phyloP scores from a whole-genome alignment of 2,113 vertebrate genomes.

The Gila orcuttii region DNA sequence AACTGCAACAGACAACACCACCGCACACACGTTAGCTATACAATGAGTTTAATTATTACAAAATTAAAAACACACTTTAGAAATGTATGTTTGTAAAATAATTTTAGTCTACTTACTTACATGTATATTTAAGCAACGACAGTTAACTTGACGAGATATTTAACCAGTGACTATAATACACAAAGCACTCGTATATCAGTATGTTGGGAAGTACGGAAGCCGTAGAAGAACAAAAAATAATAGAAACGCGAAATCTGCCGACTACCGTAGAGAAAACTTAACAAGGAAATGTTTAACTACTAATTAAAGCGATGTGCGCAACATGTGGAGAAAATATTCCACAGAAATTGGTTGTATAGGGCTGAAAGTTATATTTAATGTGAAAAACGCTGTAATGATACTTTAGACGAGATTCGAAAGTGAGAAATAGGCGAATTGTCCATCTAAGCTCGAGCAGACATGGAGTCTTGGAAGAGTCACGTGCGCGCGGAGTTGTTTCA shows the following conservation, averaged over 20 bases:
- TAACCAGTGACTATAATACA: background rate
- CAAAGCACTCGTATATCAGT: background rate
- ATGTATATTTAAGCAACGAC: background rate
- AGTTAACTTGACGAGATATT: background rate
- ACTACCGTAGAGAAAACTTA: background rate
- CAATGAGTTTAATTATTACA: background rate
- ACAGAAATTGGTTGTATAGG: background rate
- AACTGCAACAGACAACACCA: background rate
- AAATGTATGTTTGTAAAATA: background rate
- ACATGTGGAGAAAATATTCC: background rate
- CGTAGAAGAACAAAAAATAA: background rate
- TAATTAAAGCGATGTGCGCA: background rate
- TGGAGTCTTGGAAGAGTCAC: constrained; percentile 75
- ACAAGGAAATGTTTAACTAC: too few relatives aligned
- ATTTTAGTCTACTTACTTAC: background rate
- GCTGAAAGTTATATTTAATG: accelerated
- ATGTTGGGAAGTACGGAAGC: background rate
- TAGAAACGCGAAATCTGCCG: background rate
- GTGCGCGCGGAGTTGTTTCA: constrained; percentile 64
- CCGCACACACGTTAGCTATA: background rate
- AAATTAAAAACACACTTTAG: background rate
- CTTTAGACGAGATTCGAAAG: background rate
- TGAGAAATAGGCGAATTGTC: background rate
- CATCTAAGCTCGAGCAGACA: constrained; percentile 30
- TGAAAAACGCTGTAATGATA: background rate